These are phyloP conservation scores for Schizothorax lantsangensis DNA, from an alignment of 2,797 vertebrate genomes.

Conservation along the genomic window DNA sequence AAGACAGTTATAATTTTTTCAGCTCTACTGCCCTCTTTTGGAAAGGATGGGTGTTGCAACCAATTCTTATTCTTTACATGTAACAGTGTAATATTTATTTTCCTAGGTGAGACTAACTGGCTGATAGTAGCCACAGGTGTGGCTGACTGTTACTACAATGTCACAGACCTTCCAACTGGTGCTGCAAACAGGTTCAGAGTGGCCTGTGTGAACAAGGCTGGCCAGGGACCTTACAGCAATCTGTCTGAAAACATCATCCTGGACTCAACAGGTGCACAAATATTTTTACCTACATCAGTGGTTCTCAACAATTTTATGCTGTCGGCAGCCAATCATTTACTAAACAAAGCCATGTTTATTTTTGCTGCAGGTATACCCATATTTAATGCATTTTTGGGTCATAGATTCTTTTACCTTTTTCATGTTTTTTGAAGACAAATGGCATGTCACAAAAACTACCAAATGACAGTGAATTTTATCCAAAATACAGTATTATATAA, in stretches of 20 bases:
- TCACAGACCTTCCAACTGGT: slow-evolving; percentile 83
- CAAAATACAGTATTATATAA: not conserved
- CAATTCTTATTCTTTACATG: not conserved
- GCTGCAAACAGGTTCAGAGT: slow-evolving; percentile 89
- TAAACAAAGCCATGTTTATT: not conserved
- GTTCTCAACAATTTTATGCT: not conserved
- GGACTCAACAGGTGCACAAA: slow-evolving; percentile 77
- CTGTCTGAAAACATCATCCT: slow-evolving; percentile 84
- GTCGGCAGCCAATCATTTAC: not conserved
- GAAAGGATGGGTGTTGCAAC: slow-evolving; percentile 35
- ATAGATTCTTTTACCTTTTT: not conserved
- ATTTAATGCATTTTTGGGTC: not conserved
- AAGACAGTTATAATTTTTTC: not conserved
- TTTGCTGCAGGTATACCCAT: not conserved
- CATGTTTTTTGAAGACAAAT: not conserved
- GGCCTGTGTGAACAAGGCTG: slow-evolving; percentile 94
- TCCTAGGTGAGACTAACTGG: slow-evolving; percentile 89
- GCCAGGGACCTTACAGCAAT: slow-evolving; percentile 93
- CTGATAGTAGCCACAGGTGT: slow-evolving; percentile 87
- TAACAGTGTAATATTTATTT: not conserved
- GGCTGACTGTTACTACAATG: slow-evolving; percentile 93
- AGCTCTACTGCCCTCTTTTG: slow-evolving; percentile 56
- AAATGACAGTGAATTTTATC: not conserved
- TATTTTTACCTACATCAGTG: not conserved
- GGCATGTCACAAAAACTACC: not conserved